These are phyloP conservation scores for Cydia splendana DNA, from an alignment of 1,140 invertebrate species.

Conservation along the genomic window DNA sequence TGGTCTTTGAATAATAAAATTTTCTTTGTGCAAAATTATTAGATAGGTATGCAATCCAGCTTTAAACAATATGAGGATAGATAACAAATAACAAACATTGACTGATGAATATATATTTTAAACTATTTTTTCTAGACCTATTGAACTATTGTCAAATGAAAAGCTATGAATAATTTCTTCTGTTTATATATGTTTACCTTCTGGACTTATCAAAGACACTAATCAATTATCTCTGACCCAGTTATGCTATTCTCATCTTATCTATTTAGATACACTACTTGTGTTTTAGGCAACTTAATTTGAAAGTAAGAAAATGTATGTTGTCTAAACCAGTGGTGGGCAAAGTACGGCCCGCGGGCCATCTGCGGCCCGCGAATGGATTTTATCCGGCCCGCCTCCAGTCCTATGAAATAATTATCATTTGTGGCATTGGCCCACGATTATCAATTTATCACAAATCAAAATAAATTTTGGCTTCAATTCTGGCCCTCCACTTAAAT, in stretches of 20 bases:
- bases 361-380: no score
- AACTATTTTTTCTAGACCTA: neutral
- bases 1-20: neutral
- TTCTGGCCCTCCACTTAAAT: no score
- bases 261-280: neutral
- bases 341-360: no score
- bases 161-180: neutral
- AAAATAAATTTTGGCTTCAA: no score
- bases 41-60: no score
- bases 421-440: no score
- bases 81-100: neutral
- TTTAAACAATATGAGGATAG: neutral
- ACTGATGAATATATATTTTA: neutral
- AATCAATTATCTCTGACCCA: constrained; percentile 9
- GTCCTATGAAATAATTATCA: no score
- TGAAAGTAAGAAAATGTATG: neutral
- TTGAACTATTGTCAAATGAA: neutral
- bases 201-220: neutral
- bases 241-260: neutral
- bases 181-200: neutral
- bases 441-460: no score
- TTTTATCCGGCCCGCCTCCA: no score
- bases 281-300: neutral
- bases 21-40: neutral
- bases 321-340: no score